Evolutionary conservation across 2,797 vertebrate species (phyloP).

Genomic region (Myoxocephalus aenaeus): DNA sequence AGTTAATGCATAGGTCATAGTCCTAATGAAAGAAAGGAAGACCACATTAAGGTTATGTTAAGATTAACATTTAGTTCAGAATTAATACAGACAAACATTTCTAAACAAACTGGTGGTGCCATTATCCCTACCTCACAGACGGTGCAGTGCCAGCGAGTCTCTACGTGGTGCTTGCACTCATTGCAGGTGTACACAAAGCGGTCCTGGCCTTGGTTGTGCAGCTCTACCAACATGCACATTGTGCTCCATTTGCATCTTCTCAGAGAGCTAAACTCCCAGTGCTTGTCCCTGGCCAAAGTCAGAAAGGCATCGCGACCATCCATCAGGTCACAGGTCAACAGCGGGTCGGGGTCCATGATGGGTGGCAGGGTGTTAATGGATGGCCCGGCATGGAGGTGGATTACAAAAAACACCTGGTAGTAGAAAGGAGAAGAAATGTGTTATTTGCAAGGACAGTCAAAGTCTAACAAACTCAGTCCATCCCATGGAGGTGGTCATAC

Average conservation of each 20-base stretch:
- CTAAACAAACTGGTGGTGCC: not conserved
- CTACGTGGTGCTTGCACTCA: constrained; percentile 98
- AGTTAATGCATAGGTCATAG: constrained; percentile 98
- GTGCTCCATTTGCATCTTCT: constrained; percentile 97
- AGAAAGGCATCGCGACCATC: constrained; percentile 97
- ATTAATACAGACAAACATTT: not conserved
- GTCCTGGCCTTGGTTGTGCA: constrained; percentile 98
- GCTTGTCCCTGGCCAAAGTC: constrained; percentile 96
- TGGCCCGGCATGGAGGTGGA: constrained; percentile 94
- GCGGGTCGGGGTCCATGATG: constrained; percentile 94
- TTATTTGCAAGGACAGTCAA: not conserved
- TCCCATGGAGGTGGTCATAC: not conserved
- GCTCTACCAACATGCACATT: constrained; percentile 99
- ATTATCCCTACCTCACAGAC: constrained; percentile 91
- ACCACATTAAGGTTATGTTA: not conserved
- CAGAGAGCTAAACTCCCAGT: constrained; percentile 98
- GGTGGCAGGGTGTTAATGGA: constrained; percentile 95
- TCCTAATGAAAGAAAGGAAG: constrained; percentile 82
- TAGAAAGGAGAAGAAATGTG: not conserved
- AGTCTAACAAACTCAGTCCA: not conserved
- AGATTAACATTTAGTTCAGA: constrained; percentile 9
- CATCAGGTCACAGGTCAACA: constrained; percentile 97
- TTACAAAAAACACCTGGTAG: constrained; percentile 96
- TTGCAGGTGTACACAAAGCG: constrained; percentile 99
- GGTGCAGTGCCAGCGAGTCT: constrained; percentile 98